Percentiles rank a stretch among this genome's conserved stretches.
These are phyloP conservation scores for Galendromus occidentalis DNA, from an alignment of 1,140 invertebrate species.

Conservation along the genomic window DNA sequence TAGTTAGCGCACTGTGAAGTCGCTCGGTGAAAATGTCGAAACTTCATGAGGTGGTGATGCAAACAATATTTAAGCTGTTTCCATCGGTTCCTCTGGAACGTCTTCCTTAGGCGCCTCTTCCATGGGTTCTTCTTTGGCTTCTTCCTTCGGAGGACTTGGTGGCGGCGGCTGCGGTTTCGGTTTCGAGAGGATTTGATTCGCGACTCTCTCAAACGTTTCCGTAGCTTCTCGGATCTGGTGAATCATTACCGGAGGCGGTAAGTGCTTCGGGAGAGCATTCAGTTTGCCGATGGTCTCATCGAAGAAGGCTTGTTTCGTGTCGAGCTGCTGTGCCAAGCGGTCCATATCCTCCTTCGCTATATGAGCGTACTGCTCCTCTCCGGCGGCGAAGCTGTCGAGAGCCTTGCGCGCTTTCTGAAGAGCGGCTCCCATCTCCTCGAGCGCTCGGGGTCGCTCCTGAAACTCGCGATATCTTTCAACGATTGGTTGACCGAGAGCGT, in stretches of 20 bases:
- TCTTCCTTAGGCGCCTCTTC: not conserved
- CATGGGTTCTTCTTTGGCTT: not conserved
- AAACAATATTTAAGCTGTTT: not conserved
- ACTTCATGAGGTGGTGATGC: not conserved
- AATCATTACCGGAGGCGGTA: conserved; percentile 45
- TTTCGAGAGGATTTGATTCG: conserved; percentile 57
- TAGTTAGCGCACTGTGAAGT: not conserved
- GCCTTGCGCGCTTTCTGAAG: conserved; percentile 53
- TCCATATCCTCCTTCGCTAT: not conserved
- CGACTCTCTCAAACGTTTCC: conserved; percentile 45
- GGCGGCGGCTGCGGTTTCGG: conserved; percentile 40
- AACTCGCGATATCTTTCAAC: conserved; percentile 53
- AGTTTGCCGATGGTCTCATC: conserved; percentile 44
- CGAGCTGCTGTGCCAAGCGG: conserved; percentile 31
- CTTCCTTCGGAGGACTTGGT: not conserved
- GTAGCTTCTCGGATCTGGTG: conserved; percentile 50
- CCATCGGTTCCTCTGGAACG: not conserved
- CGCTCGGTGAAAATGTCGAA: not conserved
- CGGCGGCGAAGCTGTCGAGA: conserved; percentile 40
- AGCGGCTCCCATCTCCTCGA: conserved; percentile 50
- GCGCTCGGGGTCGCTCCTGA: conserved; percentile 45
- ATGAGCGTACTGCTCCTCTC: conserved; percentile 60
- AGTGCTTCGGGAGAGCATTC: conserved; percentile 35
- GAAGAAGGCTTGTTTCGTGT: conserved; percentile 42
- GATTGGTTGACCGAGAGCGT: conserved; percentile 54